Conservation (phyloP, 2,113 vertebrate genomes). For the Ctenomys sociabilis region DNA sequence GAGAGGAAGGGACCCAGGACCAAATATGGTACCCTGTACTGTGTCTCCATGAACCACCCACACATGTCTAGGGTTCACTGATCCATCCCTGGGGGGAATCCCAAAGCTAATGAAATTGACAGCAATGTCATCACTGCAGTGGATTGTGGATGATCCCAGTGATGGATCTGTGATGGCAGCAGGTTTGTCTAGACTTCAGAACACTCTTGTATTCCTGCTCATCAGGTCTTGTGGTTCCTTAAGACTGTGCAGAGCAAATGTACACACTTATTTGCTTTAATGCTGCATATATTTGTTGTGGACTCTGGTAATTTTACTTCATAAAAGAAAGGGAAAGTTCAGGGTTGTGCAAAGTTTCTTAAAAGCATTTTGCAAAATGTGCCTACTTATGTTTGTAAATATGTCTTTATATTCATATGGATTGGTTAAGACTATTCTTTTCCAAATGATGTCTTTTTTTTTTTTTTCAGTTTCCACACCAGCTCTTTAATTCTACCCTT, state of each 20-base stretch:
- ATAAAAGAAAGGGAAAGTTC: background rate
- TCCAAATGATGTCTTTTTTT: background rate
- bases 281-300: background rate
- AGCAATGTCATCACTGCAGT: background rate
- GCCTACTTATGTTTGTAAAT: background rate
- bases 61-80: background rate
- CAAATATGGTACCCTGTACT: background rate
- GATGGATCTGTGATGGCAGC: background rate
- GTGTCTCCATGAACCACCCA: background rate
- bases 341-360: background rate
- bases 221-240: background rate
- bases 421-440: background rate
- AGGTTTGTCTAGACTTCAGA: background rate
- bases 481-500: slow-evolving; percentile 23
- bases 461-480: background rate
- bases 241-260: background rate
- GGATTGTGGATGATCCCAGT: background rate
- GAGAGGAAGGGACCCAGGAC: background rate
- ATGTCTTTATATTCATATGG: slow-evolving; percentile 11
- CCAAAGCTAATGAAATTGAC: background rate
- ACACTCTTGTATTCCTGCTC: no score
- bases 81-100: background rate
- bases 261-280: background rate
- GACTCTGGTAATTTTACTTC: slow-evolving; percentile 27
- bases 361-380: background rate